phyloP scores from a whole-genome alignment of 2,113 vertebrate species.

The Polypterus bichir region DNA sequence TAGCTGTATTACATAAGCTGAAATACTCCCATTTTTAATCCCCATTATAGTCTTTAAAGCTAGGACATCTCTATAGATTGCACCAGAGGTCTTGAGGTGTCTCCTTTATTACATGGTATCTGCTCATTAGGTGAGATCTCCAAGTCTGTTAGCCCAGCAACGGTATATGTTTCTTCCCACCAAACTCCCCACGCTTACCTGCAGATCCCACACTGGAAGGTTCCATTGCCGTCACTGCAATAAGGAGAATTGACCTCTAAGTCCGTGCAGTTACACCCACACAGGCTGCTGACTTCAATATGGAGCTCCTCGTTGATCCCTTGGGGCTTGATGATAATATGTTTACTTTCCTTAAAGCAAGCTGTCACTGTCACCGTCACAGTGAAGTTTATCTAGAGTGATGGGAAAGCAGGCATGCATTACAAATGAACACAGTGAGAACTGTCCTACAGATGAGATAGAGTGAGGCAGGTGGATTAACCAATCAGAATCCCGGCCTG shows the following conservation, averaged over 20 bases:
- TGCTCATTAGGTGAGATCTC: too few relatives aligned
- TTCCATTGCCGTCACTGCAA: slow-evolving; percentile 39
- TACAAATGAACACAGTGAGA: not conserved
- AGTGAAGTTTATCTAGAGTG: slow-evolving; percentile 44
- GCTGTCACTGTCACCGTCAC: slow-evolving; percentile 34
- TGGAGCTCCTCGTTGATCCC: slow-evolving; percentile 51
- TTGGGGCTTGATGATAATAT: slow-evolving; percentile 37
- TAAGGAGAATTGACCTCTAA: slow-evolving; percentile 21
- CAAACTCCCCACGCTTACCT: slow-evolving; percentile 29
- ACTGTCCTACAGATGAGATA: too few relatives aligned
- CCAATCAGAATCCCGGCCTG: too few relatives aligned
- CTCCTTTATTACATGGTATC: too few relatives aligned
- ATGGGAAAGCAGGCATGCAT: too few relatives aligned
- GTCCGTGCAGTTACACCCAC: slow-evolving; percentile 43
- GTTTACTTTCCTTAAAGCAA: slow-evolving; percentile 30
- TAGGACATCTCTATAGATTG: too few relatives aligned
- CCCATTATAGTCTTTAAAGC: too few relatives aligned
- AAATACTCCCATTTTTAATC: too few relatives aligned
- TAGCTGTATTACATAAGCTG: too few relatives aligned
- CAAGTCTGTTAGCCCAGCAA: too few relatives aligned
- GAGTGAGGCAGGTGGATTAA: too few relatives aligned
- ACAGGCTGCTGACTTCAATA: slow-evolving; percentile 39
- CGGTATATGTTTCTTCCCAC: not conserved
- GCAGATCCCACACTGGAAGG: slow-evolving; percentile 51
- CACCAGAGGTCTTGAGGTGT: too few relatives aligned